A percentile compares a stretch with the other conserved stretches of the same genome.
phyloP scores from a whole-genome alignment of 2,888 invertebrate genomes.

The Drosophila buzzatii region DNA sequence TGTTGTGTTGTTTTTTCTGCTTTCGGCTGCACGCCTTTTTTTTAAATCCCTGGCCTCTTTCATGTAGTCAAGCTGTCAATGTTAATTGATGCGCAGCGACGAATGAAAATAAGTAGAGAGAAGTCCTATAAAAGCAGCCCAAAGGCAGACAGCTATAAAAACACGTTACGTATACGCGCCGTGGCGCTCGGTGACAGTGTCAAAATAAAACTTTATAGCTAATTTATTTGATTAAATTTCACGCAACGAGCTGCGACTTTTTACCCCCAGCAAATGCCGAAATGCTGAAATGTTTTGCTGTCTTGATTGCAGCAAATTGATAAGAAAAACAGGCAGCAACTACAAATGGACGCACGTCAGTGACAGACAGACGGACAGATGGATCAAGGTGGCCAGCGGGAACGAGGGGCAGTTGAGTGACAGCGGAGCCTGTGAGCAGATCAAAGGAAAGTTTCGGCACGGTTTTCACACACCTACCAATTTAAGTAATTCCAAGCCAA shows the following conservation, averaged over 20 bases:
- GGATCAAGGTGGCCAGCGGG: neutral
- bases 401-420: constrained; percentile 15
- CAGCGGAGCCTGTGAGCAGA: constrained; percentile 12
- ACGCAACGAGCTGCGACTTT: constrained; percentile 40
- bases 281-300: constrained; percentile 47
- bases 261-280: constrained; percentile 13
- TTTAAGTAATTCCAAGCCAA: constrained; percentile 20
- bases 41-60: constrained; percentile 39
- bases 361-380: neutral
- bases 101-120: constrained; percentile 44
- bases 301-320: constrained; percentile 66
- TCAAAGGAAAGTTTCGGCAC: constrained; percentile 21
- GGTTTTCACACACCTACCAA: constrained; percentile 5
- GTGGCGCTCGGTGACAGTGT: constrained; percentile 54
- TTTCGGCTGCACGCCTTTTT: neutral
- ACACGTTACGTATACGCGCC: constrained; percentile 64
- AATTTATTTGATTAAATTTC: constrained; percentile 80
- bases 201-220: constrained; percentile 79
- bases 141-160: constrained; percentile 68
- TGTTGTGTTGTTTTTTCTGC: neutral
- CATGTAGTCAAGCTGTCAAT: constrained; percentile 62
- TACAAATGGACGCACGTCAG: constrained; percentile 34
- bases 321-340: constrained; percentile 60
- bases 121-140: constrained; percentile 40
- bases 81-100: constrained; percentile 71